Conservation (phyloP, 35 echinoderm and acorn worm genomes). For the Nesometra sesokonis region DNA sequence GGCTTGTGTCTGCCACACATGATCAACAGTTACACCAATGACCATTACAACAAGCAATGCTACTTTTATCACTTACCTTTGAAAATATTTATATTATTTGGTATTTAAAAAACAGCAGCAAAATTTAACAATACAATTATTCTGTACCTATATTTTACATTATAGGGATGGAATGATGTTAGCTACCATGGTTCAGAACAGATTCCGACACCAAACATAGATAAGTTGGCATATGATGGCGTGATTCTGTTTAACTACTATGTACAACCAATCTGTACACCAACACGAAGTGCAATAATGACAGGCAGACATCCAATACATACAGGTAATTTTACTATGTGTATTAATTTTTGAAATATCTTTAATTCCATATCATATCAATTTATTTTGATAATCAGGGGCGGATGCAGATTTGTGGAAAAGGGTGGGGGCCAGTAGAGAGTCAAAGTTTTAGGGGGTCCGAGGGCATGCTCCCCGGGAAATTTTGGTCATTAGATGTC, state of each 20-base stretch:
- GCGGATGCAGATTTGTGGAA: too few relatives aligned
- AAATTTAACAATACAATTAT: neutral
- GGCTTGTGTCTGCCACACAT: too few relatives aligned
- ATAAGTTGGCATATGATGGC: slow-evolving; percentile 67
- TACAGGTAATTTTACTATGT: slow-evolving; percentile 56
- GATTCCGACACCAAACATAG: slow-evolving; percentile 93
- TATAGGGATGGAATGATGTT: slow-evolving; percentile 88
- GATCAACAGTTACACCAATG: too few relatives aligned
- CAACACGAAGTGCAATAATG: slow-evolving; percentile 83
- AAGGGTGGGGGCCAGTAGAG: too few relatives aligned
- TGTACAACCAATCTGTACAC: slow-evolving; percentile 92
- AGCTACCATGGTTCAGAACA: slow-evolving; percentile 87
- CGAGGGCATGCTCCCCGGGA: too few relatives aligned
- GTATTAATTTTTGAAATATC: too few relatives aligned
- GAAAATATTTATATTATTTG: neutral
- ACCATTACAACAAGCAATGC: neutral
- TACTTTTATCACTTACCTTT: neutral
- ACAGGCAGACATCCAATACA: slow-evolving; percentile 98
- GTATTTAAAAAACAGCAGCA: neutral
- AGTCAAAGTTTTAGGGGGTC: too few relatives aligned
- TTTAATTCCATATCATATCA: too few relatives aligned
- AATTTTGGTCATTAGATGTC: too few relatives aligned
- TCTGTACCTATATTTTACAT: neutral
- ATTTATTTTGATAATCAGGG: too few relatives aligned
- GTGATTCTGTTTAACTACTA: slow-evolving; percentile 83